These are phyloP conservation scores for Gandaritis pyraliata DNA, from an alignment of 2,888 invertebrate genomes.

Conservation along the genomic window DNA sequence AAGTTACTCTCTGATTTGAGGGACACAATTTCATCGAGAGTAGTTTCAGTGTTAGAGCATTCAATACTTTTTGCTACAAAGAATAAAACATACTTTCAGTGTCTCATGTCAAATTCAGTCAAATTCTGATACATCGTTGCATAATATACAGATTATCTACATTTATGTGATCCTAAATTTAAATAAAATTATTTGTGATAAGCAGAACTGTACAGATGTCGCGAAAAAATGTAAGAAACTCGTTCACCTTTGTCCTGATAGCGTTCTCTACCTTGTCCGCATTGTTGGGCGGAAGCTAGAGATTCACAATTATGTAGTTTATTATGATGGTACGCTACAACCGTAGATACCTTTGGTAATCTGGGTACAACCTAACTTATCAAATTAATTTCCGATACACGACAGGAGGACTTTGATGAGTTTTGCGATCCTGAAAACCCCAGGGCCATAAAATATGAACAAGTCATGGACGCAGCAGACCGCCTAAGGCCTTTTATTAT, in stretches of 20 bases:
- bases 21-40: too few relatives aligned
- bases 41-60: too few relatives aligned
- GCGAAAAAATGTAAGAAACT: constrained; percentile 41
- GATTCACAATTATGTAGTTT: too few relatives aligned
- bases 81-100: too few relatives aligned
- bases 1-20: too few relatives aligned
- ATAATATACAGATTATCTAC: too few relatives aligned
- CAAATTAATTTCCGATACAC: neutral
- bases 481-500: constrained; percentile 51
- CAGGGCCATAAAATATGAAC: constrained; percentile 56
- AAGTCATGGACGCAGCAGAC: constrained; percentile 57
- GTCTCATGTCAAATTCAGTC: too few relatives aligned
- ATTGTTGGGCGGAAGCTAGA: too few relatives aligned
- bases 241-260: neutral
- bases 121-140: too few relatives aligned
- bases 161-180: neutral
- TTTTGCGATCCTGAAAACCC: constrained; percentile 73
- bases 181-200: constrained; percentile 22
- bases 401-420: constrained; percentile 74
- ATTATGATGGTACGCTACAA: too few relatives aligned
- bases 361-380: neutral
- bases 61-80: too few relatives aligned
- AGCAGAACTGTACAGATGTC: constrained; percentile 43
- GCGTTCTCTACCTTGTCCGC: too few relatives aligned
- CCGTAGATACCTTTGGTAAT: neutral